Conservation (phyloP, 1,140 invertebrate species). For the Zaprionus vittiger region DNA sequence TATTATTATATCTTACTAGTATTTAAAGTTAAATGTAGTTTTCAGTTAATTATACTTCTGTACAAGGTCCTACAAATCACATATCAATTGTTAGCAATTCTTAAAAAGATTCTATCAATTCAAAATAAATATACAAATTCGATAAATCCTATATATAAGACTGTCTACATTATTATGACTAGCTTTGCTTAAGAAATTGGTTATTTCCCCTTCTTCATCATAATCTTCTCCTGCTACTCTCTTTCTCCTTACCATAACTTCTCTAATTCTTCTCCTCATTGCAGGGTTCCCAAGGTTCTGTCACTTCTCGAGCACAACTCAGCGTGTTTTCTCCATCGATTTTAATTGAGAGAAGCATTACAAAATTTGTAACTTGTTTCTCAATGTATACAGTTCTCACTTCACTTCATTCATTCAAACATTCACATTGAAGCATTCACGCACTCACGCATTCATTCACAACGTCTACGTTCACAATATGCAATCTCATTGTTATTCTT, state of each 20-base stretch:
- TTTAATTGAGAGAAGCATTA: constrained; percentile 28
- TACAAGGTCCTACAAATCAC: no score
- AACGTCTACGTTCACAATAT: constrained; percentile 12
- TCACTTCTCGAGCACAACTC: not conserved
- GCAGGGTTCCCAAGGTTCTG: not conserved
- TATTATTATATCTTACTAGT: no score
- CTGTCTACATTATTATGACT: no score
- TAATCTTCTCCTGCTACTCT: not conserved
- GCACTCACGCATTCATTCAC: constrained; percentile 23
- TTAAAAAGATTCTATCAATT: no score
- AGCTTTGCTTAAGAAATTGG: no score
- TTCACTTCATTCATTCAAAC: constrained; percentile 22
- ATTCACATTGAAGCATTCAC: constrained; percentile 27
- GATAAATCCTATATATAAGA: no score
- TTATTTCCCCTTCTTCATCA: not conserved
- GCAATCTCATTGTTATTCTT: constrained; percentile 47
- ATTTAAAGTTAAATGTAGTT: no score
- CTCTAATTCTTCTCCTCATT: not conserved
- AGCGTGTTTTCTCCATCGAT: not conserved
- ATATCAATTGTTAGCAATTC: no score
- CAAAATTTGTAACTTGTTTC: constrained; percentile 34
- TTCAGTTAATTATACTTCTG: no score
- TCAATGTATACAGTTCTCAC: constrained; percentile 25
- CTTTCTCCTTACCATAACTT: not conserved
- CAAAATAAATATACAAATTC: no score